phyloP scores from a whole-genome alignment of 2,113 vertebrate species.

The Budorcas taxicolor region DNA sequence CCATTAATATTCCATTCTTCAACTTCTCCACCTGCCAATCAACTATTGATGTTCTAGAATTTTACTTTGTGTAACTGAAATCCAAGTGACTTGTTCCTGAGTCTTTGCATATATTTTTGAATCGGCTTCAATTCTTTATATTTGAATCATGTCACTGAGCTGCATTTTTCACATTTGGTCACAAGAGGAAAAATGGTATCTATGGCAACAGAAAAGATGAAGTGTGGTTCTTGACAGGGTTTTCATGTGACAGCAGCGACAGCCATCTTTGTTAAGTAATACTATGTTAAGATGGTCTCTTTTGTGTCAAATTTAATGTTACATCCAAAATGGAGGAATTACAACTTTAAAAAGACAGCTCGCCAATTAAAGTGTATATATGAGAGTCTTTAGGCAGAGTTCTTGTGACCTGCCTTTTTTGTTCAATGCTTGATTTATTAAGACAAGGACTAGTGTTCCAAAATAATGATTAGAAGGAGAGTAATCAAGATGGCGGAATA shows the following conservation, averaged over 20 bases:
- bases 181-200: constrained; percentile 62
- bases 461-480: not conserved
- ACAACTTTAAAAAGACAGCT: constrained; percentile 34
- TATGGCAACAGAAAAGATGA: constrained; percentile 63
- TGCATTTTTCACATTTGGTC: constrained; percentile 44
- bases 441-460: not conserved
- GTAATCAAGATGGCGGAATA: not conserved
- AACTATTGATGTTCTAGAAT: not conserved
- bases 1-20: not conserved
- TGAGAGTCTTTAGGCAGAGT: not conserved
- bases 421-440: not conserved
- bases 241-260: constrained; percentile 55
- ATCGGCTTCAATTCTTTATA: constrained; percentile 32
- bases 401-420: constrained; percentile 1
- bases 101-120: constrained; percentile 24
- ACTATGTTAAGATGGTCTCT: constrained; percentile 49
- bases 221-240: constrained; percentile 29
- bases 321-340: constrained; percentile 45
- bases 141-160: constrained; percentile 47
- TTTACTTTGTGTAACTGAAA: not conserved
- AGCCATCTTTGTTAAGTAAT: constrained; percentile 63
- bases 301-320: constrained; percentile 47
- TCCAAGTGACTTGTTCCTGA: not conserved
- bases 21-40: not conserved
- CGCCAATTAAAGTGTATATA: constrained; percentile 18